Base-by-base conservation (phyloP, 2,113 vertebrate species). In the Lasiurus cinereus region DNA sequence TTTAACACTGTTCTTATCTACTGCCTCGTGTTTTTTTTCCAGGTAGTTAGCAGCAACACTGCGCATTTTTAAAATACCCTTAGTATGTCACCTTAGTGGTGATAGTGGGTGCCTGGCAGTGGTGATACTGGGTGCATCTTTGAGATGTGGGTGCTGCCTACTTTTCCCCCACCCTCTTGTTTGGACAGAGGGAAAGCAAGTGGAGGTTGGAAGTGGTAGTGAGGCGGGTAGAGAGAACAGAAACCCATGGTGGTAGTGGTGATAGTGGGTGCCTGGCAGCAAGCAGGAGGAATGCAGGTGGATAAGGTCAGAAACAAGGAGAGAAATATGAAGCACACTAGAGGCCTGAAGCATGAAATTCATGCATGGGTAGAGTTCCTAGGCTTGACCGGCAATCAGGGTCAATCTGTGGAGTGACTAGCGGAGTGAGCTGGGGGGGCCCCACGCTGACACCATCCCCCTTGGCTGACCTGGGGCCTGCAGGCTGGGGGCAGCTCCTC, bases 241-340 rank as follows among this genome's bases (percentile, higher is more conserved):
- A 66, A 27, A 8, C 0, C 4, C 19, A 3, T 1, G 0, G 31
- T 31, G n/a, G 8, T 7, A 0, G 11, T 43, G 56, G 10, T 52
- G 52, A 16, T 6, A 8, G 27, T 27, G 52, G 50, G 15, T 14
- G 24, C 27, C 0, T 15, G 27, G 66, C 0, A 1, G 29, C 19
- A 14, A 43, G 8, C 27, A 15, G n/a, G 29, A 74, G 21, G 31
- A 18, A 31, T 2, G 1, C 31, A 15, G 6, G 0, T 18, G 73
- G 19, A 3, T n/a, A 43, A 16, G 19, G 19, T n/a, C 27, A 70
- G 22, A 88, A 78, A n/a, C 19, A 29, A 18, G 73, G 18, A 77
- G 52, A 82, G 21, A 90, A 70, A 59, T 70, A 16, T 3, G 29
- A 54, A 59, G 22, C 50, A 19, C 4, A 56, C 56, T 56, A 56